phyloP scores from a whole-genome alignment of 1,140 invertebrate genomes.

The Amyelois transitella region DNA sequence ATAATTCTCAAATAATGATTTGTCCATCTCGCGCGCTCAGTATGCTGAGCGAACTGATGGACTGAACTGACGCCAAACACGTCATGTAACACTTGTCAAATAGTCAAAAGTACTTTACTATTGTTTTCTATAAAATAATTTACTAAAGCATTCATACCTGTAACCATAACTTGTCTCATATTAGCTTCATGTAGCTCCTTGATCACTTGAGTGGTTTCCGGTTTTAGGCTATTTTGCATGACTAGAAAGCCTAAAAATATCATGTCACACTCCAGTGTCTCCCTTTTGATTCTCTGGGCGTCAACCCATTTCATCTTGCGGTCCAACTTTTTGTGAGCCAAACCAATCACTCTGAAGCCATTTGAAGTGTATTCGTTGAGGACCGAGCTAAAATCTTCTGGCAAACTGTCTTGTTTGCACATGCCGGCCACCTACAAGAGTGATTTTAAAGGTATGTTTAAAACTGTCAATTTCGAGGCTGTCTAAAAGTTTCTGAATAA shows the following conservation, averaged over 20 bases:
- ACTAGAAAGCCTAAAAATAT: conserved; percentile 90
- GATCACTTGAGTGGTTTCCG: conserved; percentile 87
- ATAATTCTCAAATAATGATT: no score
- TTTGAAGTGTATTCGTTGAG: conserved; percentile 89
- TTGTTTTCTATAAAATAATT: no score
- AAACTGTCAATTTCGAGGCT: background rate
- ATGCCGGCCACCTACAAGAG: conserved; percentile 62
- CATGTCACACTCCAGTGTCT: conserved; percentile 86
- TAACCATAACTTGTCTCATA: conserved; percentile 94
- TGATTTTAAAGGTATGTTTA: background rate
- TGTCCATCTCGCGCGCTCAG: no score
- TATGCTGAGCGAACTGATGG: no score
- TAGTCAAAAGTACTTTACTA: no score
- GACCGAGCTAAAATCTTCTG: conserved; percentile 81
- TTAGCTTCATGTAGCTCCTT: conserved; percentile 84
- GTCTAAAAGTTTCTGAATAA: no score
- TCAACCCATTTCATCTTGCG: conserved; percentile 77
- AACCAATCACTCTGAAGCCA: conserved; percentile 91
- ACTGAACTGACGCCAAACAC: no score
- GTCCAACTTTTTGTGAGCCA: conserved; percentile 83
- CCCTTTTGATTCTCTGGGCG: conserved; percentile 75
- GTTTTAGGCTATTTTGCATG: conserved; percentile 93
- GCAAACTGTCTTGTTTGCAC: conserved; percentile 73
- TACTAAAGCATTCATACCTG: conserved; percentile 77
- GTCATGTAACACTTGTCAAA: no score